Conservation (phyloP, 2,888 invertebrate genomes). For the Clistopyga incitator region DNA sequence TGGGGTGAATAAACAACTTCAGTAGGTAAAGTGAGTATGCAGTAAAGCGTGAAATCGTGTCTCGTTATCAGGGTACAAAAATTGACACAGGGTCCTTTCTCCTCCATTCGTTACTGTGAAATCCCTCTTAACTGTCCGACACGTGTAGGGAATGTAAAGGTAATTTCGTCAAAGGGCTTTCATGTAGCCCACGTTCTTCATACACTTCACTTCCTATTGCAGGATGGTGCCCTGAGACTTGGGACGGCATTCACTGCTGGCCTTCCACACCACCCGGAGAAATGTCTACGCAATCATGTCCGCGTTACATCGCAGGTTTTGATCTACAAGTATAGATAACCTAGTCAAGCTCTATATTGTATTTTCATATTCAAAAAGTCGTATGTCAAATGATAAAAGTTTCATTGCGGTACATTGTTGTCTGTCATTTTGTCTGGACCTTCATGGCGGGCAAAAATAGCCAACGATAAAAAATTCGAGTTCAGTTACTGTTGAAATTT, state of each 20-base stretch:
- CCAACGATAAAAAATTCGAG: neutral
- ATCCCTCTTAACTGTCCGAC: neutral
- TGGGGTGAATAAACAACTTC: neutral
- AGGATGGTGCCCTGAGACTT: conserved; percentile 85
- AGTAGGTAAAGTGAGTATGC: neutral
- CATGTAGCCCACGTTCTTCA: neutral
- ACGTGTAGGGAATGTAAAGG: conserved; percentile 5
- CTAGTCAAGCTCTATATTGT: neutral
- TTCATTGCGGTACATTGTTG: conserved; percentile 1
- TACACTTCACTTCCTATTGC: conserved; percentile 44
- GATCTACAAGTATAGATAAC: conserved; percentile 74
- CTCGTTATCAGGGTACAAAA: conserved; percentile 1
- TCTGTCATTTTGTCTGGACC: neutral
- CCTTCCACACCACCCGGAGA: conserved; percentile 84
- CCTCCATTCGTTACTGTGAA: neutral
- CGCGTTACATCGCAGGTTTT: conserved; percentile 86
- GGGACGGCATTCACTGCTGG: conserved; percentile 87
- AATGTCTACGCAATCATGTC: conserved; percentile 84
- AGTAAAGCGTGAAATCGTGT: conserved; percentile 6
- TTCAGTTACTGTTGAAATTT: neutral
- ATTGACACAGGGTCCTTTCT: neutral
- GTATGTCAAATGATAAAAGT: neutral
- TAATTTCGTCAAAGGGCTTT: neutral
- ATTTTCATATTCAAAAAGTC: neutral
- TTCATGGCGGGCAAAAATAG: neutral